Base-by-base conservation (phyloP, 2,888 invertebrate species). In the Melikaiella ostensackeni region DNA sequence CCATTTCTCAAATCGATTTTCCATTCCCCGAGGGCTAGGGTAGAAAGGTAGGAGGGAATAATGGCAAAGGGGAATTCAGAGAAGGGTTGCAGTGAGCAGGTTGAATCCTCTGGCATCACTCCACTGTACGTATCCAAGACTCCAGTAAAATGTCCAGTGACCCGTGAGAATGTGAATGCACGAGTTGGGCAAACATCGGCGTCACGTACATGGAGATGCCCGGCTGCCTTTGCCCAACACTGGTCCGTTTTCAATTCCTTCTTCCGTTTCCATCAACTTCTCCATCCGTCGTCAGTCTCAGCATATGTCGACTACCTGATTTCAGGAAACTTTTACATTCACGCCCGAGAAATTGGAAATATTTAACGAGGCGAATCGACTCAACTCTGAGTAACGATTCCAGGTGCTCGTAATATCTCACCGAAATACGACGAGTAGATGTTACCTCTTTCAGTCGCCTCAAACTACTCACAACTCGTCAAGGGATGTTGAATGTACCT, bases 121-220 rank as follows among this genome's bases (percentile, higher is more conserved):
- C 38, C 50, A 46, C 38, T n/a, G 78, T 77, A 80, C 42, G 75
- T 55, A 77, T 77, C 76, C 78, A 78, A 75, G 77, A 79, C 77
- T 78, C 82, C 79, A 81, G 84, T 87, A 84, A 57, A 87, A 89
- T 87, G 86, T 85, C 84, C 85, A 82, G 84, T 88, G 89, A 90
- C 88, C 89, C 86, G 87, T 88, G 87, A 89, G 88, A 90, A 89
- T 85, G 86, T 87, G 89, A 88, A 88, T 88, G 86, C 88, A 84
- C 82, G 86, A 86, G 86, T 87, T 88, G 84, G 85, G 82, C 88
- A 89, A 89, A 89, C 88, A 88, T 81, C 81, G 82, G 80, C 86
- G 83, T 87, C 87, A 87, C 88, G 86, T 86, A 84, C 81, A 82
- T 80, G 79, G 79, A 59, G 55, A 77, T 75, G 78, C 76, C 77